Conservation (phyloP, 1,140 invertebrate species). For the Microplitis mediator region DNA sequence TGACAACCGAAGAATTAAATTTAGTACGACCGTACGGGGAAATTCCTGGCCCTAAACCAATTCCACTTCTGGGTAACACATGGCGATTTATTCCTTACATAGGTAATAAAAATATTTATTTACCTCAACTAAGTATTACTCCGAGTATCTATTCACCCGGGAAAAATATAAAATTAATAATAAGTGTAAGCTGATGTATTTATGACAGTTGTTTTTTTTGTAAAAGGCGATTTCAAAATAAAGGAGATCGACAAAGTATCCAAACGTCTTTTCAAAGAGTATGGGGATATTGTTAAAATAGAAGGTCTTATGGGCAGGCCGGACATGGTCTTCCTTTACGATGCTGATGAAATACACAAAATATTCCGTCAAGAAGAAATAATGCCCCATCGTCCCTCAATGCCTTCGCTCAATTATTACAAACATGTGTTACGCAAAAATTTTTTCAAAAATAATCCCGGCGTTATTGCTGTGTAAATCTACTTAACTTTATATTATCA, state of each 20-base stretch:
- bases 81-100: slow-evolving; percentile 77
- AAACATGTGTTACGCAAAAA: slow-evolving; percentile 76
- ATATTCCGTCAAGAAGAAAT: slow-evolving; percentile 77
- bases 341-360: slow-evolving; percentile 76
- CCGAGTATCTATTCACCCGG: slow-evolving; percentile 15
- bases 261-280: slow-evolving; percentile 68
- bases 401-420: slow-evolving; percentile 79
- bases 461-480: slow-evolving; percentile 81
- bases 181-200: neutral
- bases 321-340: slow-evolving; percentile 79
- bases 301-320: slow-evolving; percentile 76
- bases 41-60: slow-evolving; percentile 77
- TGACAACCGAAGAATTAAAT: neutral
- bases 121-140: neutral
- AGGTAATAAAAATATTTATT: slow-evolving; percentile 59
- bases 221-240: slow-evolving; percentile 73
- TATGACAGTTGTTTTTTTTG: neutral
- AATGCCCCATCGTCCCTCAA: slow-evolving; percentile 78
- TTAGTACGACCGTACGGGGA: slow-evolving; percentile 65
- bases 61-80: slow-evolving; percentile 79
- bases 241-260: slow-evolving; percentile 77
- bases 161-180: slow-evolving; percentile 22
- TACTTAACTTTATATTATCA: neutral
- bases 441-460: slow-evolving; percentile 74
- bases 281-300: slow-evolving; percentile 76